Base-by-base conservation (phyloP, 1,140 invertebrate species). In the Homarus americanus region DNA sequence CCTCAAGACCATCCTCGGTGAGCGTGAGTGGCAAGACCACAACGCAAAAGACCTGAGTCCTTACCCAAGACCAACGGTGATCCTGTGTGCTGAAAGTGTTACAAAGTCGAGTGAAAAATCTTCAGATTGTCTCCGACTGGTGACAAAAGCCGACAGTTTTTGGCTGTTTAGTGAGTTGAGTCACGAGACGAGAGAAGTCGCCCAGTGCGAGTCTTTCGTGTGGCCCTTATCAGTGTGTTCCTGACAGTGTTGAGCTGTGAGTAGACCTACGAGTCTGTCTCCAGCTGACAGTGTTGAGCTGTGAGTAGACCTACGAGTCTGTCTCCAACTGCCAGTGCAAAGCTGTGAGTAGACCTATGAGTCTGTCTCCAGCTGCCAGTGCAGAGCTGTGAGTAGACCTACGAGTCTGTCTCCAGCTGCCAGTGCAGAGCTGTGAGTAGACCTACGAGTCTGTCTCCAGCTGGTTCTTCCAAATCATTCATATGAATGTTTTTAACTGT, bases 131-230 rank as follows among this genome's bases (percentile, higher is more conserved):
- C 63, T 69, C 63, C 63, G 10, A 28, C 28, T 28, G 28, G 63
- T 24, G 28, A 9, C 28, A 24, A 69, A 69, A 69, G 2, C n/a
- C 63, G n/a, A 69, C 63, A 69, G n/a, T 32, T 69, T 69, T 69
- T 4, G 63, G 63, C 63, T 69, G n/a, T 69, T 69, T 28, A 32
- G 4, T 32, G 63, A 69, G n/a, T 28, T 32, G 1, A 69, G 63
- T 69, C 63, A 69, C 28, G n/a, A 69, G 63, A 32, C 63, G 63
- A 34, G 28, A 69, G 63, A 69, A 69, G 28, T 69, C 63, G n/a
- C 63, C 63, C 2, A 69, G 63, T 34, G 63, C n/a, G 28, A 69
- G 63, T 69, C 63, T 69, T 66, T 69, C 63, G 63, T 69, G 63
- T 69, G 63, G 1, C 63, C 12, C 28, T 69, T 24, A 69, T 32